Evolutionary conservation across 1,140 invertebrate genomes (phyloP).

Genomic region (Reticulitermes speratus): DNA sequence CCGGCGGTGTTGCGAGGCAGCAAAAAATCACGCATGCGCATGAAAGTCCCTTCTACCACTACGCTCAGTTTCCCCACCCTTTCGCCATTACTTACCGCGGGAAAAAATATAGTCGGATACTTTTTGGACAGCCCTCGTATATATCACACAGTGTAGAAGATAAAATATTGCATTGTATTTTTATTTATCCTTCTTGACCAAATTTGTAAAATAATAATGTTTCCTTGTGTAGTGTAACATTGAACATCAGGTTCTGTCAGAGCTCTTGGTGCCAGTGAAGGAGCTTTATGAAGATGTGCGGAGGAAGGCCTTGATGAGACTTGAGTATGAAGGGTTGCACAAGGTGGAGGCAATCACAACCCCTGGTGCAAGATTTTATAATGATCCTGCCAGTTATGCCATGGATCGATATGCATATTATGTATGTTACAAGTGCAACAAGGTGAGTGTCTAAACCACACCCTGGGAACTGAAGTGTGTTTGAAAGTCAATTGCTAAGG

Average conservation of each 20-base stretch:
- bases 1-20: too few species aligned
- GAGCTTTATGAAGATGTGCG: conserved; percentile 86
- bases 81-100: too few species aligned
- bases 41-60: too few species aligned
- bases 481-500: too few species aligned
- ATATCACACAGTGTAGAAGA: too few species aligned
- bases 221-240: conserved; percentile 66
- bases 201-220: not conserved
- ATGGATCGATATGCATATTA: conserved; percentile 99
- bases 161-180: too few species aligned
- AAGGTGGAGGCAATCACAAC: conserved; percentile 70
- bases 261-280: conserved; percentile 77
- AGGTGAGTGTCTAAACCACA: conserved; percentile 56
- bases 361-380: conserved; percentile 66
- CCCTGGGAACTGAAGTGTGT: too few species aligned
- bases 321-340: conserved; percentile 94
- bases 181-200: too few species aligned
- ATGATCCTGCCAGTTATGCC: conserved; percentile 83
- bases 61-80: too few species aligned
- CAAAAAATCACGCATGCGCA: too few species aligned
- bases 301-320: conserved; percentile 90
- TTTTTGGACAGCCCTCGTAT: too few species aligned
- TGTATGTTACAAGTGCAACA: conserved; percentile 96
- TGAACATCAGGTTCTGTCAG: conserved; percentile 74
- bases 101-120: too few species aligned